These are phyloP conservation scores for Mastacembelus armatus DNA, from an alignment of 2,797 vertebrate species.

Conservation along the genomic window DNA sequence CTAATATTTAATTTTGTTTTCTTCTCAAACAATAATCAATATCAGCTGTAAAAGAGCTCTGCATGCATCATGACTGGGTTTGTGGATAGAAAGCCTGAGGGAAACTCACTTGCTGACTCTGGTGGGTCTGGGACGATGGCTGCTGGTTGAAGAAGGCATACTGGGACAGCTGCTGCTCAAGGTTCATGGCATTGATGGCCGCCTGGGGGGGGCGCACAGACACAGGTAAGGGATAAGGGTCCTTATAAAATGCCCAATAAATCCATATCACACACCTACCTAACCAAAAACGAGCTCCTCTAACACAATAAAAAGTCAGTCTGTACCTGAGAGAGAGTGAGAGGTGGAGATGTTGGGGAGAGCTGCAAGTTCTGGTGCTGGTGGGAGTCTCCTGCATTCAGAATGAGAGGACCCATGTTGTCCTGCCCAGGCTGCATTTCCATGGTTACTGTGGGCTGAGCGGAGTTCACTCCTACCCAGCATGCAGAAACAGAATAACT, in stretches of 20 bases:
- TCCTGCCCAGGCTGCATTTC: constrained; percentile 86
- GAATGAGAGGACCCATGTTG: constrained; percentile 85
- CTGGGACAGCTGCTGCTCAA: constrained; percentile 92
- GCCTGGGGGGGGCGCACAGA: constrained; percentile 74
- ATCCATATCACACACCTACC: no score
- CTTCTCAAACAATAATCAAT: not conserved
- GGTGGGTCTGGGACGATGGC: constrained; percentile 80
- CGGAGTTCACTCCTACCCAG: constrained; percentile 84
- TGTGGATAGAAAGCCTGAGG: not conserved
- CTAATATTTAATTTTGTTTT: not conserved
- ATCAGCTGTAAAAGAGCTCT: not conserved
- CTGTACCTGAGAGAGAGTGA: constrained; percentile 89
- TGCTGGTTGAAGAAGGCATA: constrained; percentile 92
- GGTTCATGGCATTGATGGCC: constrained; percentile 89
- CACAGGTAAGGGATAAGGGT: not conserved
- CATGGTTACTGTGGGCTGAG: constrained; percentile 80
- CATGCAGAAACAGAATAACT: constrained; percentile 39
- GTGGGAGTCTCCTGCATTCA: constrained; percentile 85
- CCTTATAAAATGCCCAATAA: no score
- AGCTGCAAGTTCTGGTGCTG: constrained; percentile 85
- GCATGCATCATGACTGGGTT: not conserved
- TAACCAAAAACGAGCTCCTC: not conserved
- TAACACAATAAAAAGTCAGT: not conserved
- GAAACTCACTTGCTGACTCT: constrained; percentile 73
- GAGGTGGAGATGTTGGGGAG: constrained; percentile 87